Percentiles rank a stretch among this genome's conserved stretches.
These are phyloP conservation scores for Leucophenga montana DNA, from an alignment of 2,888 invertebrate species.

Conservation along the genomic window DNA sequence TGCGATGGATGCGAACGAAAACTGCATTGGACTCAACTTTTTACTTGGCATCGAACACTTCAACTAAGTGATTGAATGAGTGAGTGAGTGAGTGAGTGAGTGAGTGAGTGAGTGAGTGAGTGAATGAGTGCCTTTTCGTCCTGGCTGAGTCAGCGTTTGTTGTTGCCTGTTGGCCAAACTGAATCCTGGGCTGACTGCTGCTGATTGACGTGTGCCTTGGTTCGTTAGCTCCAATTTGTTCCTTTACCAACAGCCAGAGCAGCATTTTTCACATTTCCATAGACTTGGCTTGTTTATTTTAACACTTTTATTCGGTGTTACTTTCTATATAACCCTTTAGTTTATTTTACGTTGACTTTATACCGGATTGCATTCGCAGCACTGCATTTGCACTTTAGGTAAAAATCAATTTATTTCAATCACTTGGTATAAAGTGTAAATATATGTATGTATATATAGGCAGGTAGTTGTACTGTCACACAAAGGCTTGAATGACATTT, in stretches of 20 bases:
- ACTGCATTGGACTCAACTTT: background rate
- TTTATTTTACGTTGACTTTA: too few relatives aligned
- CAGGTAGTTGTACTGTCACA: too few relatives aligned
- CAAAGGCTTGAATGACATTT: too few relatives aligned
- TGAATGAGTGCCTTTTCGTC: background rate
- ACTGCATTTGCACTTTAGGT: too few relatives aligned
- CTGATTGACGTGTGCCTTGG: constrained; percentile 50
- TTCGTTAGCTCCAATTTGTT: constrained; percentile 63
- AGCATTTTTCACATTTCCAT: too few relatives aligned
- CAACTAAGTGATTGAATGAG: background rate
- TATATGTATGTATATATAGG: too few relatives aligned
- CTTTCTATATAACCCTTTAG: too few relatives aligned
- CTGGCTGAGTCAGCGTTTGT: background rate
- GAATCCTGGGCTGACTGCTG: constrained; percentile 33
- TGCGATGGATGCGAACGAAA: background rate
- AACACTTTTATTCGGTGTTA: too few relatives aligned
- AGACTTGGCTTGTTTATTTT: too few relatives aligned
- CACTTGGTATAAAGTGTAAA: too few relatives aligned
- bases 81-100: background rate
- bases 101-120: background rate
- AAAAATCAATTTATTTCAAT: too few relatives aligned
- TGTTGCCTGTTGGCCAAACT: background rate
- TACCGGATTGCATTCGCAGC: too few relatives aligned
- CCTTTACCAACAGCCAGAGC: background rate
- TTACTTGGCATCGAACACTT: constrained; percentile 5